A percentile compares a stretch with the other conserved stretches of the same genome.
Conservation (phyloP, 2,888 invertebrate species). For the Portevinia maculata region DNA sequence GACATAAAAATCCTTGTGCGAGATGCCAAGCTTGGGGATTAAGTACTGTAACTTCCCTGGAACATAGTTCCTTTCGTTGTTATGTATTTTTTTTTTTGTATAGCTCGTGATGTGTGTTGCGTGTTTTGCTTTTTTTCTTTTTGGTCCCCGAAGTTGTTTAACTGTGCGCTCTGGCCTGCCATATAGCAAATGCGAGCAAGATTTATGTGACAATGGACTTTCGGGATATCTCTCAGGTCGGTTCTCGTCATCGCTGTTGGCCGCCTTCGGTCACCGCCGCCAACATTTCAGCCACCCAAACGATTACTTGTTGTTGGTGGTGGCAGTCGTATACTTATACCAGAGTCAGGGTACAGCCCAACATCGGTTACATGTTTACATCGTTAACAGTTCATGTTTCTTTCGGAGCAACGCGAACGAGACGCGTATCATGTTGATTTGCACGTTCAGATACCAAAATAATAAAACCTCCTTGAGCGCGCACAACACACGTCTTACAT, state of each 20-base stretch:
- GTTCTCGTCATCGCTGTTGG: constrained; percentile 41
- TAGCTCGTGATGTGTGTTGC: constrained; percentile 32
- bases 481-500: constrained; percentile 59
- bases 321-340: constrained; percentile 6
- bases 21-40: constrained; percentile 48
- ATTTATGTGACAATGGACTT: constrained; percentile 72
- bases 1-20: constrained; percentile 63
- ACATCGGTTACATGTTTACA: constrained; percentile 72
- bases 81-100: constrained; percentile 13
- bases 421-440: constrained; percentile 71
- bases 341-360: constrained; percentile 51
- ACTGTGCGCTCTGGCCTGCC: constrained; percentile 27
- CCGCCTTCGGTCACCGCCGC: constrained; percentile 20
- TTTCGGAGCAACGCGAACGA: constrained; percentile 53
- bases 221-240: constrained; percentile 39
- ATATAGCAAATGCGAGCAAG: constrained; percentile 58
- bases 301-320: constrained; percentile 17
- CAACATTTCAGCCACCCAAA: constrained; percentile 12
- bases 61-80: constrained; percentile 62
- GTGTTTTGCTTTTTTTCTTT: constrained; percentile 32
- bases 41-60: constrained; percentile 44
- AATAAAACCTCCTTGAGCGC: constrained; percentile 62
- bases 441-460: constrained; percentile 71
- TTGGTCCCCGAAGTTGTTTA: constrained; percentile 42
- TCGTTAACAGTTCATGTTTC: constrained; percentile 75